Percentiles rank a stretch among this genome's conserved stretches.
Conservation (phyloP, 2,888 invertebrate species). For the Timema podura region DNA sequence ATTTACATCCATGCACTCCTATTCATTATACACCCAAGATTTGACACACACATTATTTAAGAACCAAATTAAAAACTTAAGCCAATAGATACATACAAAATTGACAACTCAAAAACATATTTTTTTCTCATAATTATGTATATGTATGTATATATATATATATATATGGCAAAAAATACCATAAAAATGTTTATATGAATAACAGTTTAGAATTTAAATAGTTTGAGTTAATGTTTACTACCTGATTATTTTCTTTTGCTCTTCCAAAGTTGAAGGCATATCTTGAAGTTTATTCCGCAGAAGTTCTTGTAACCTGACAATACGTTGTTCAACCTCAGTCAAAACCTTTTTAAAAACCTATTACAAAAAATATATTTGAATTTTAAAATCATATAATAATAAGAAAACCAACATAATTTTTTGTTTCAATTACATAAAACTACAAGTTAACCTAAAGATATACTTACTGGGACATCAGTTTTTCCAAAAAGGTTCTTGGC, state of each 20-base stretch:
- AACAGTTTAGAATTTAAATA: background rate
- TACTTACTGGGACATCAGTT: constrained; percentile 73
- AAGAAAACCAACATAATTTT: background rate
- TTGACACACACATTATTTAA: too few species aligned
- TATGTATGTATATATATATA: too few species aligned
- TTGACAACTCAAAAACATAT: too few species aligned
- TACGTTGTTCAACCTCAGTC: constrained; percentile 85
- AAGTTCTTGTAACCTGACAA: constrained; percentile 73
- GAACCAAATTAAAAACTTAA: too few species aligned
- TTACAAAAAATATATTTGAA: constrained; percentile 20
- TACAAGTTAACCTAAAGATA: background rate
- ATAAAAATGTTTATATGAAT: background rate
- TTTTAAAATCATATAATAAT: constrained; percentile 1
- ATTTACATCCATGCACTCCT: too few species aligned
- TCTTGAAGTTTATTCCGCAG: constrained; percentile 79
- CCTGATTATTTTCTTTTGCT: constrained; percentile 92
- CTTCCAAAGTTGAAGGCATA: constrained; percentile 88
- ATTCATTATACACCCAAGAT: too few species aligned
- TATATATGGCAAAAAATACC: too few species aligned
- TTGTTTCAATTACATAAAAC: constrained; percentile 2
- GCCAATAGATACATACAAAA: too few species aligned
- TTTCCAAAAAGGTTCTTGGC: constrained; percentile 94
- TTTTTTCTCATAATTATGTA: too few species aligned
- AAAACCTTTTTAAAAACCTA: constrained; percentile 84
- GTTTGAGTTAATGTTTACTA: constrained; percentile 35